These are phyloP conservation scores for Morus bassanus DNA, from an alignment of 2,797 vertebrate genomes.

Conservation along the genomic window DNA sequence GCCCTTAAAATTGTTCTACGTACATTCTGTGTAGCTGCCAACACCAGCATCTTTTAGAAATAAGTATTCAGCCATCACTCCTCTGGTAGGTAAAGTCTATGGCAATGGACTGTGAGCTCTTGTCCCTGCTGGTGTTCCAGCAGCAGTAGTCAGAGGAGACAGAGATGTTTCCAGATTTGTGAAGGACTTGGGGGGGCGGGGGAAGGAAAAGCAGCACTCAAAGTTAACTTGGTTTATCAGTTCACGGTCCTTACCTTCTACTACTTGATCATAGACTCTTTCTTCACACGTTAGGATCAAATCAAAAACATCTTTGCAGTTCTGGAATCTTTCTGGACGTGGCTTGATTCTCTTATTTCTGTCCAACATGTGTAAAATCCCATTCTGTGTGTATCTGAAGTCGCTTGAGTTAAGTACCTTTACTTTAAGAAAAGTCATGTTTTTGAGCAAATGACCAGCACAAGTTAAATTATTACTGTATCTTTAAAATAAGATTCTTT, in stretches of 20 bases:
- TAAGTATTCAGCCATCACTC: neutral
- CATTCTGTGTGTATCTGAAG: constrained; percentile 97
- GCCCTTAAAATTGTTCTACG: neutral
- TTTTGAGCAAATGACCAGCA: constrained; percentile 2
- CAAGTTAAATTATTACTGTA: neutral
- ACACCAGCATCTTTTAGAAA: neutral
- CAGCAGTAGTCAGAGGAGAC: neutral
- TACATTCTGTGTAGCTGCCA: neutral
- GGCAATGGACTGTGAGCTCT: rapidly evolving
- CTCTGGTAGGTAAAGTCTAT: neutral
- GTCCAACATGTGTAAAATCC: constrained; percentile 98
- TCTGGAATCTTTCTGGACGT: constrained; percentile 95
- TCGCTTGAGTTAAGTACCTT: constrained; percentile 71
- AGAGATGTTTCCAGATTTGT: neutral
- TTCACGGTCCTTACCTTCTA: constrained; percentile 88
- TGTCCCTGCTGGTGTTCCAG: neutral
- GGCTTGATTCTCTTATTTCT: constrained; percentile 98
- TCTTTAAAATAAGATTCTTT: neutral
- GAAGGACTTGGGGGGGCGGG: neutral
- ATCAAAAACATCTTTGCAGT: constrained; percentile 95
- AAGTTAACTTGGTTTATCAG: neutral
- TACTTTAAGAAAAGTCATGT: neutral
- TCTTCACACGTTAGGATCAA: constrained; percentile 98
- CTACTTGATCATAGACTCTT: constrained; percentile 96
- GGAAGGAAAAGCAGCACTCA: neutral